Conservation (phyloP, 1,140 invertebrate genomes). For the Tetranychus cinnabarinus region DNA sequence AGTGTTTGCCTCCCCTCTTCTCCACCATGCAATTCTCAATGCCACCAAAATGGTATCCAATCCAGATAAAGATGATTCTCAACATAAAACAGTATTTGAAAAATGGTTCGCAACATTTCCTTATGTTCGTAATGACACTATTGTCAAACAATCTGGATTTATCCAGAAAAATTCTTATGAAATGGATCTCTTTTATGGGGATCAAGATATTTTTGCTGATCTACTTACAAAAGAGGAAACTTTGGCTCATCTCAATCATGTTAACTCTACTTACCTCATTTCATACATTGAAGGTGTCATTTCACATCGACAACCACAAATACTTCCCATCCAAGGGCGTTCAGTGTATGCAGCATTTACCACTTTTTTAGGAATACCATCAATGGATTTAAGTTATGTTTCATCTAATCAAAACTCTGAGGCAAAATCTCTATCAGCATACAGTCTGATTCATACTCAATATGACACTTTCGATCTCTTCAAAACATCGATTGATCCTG, state of each 20-base stretch:
- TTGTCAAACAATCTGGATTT: no score
- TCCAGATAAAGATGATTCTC: not conserved
- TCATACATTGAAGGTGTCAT: not conserved
- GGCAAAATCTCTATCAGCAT: conserved; percentile 4
- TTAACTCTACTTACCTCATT: not conserved
- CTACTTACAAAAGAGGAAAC: not conserved
- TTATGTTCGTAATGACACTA: conserved; percentile 3
- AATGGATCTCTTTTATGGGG: not conserved
- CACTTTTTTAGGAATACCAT: conserved; percentile 16
- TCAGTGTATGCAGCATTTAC: conserved; percentile 16
- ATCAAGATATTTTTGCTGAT: no score
- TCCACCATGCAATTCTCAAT: conserved; percentile 17
- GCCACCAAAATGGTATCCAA: conserved; percentile 15
- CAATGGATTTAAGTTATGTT: conserved; percentile 15
- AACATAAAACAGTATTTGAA: conserved; percentile 4
- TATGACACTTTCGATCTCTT: conserved; percentile 19
- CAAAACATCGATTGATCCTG: conserved; percentile 17
- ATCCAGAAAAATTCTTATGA: conserved; percentile 2
- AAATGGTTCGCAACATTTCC: conserved; percentile 4
- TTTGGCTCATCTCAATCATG: not conserved
- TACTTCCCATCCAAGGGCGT: conserved; percentile 14
- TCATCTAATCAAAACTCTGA: not conserved
- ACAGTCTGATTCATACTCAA: conserved; percentile 19
- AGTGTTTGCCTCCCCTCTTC: conserved; percentile 16
- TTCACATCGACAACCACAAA: conserved; percentile 9